Evolutionary conservation across 2,888 invertebrate species (phyloP).

Genomic region (Idaea aversata): DNA sequence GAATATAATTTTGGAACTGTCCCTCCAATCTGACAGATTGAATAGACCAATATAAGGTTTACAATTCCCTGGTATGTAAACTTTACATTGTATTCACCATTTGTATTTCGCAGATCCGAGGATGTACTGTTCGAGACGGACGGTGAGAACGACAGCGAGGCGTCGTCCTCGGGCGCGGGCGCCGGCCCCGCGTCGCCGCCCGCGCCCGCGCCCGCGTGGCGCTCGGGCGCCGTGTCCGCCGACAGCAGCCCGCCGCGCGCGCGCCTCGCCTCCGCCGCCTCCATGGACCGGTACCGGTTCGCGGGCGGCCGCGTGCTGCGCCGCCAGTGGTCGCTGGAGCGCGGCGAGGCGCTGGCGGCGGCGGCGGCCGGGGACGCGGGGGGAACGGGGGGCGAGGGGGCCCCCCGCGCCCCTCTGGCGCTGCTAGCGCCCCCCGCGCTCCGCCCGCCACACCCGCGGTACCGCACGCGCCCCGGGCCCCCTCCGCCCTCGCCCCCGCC

Average conservation of each 20-base stretch:
- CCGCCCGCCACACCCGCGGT: conserved; percentile 40
- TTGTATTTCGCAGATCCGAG: conserved; percentile 43
- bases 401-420: conserved; percentile 34
- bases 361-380: conserved; percentile 42
- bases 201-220: conserved; percentile 39
- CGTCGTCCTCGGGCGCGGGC: conserved; percentile 28
- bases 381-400: conserved; percentile 24
- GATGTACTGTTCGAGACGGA: conserved; percentile 61
- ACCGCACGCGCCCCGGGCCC: conserved; percentile 44
- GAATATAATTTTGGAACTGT: too few relatives aligned
- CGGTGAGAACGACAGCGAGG: conserved; percentile 52
- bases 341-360: conserved; percentile 57
- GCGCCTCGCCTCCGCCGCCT: conserved; percentile 64
- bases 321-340: conserved; percentile 70
- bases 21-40: too few relatives aligned
- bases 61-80: too few relatives aligned
- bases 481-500: conserved; percentile 16
- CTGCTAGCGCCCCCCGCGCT: conserved; percentile 28
- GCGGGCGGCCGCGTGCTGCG: conserved; percentile 47
- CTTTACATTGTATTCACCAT: too few relatives aligned
- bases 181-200: conserved; percentile 21
- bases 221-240: conserved; percentile 57
- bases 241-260: conserved; percentile 51
- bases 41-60: too few relatives aligned
- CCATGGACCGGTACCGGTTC: conserved; percentile 81